Conservation (phyloP, 53 echinoderm and acorn worm species). For the Arbacia lixula region DNA sequence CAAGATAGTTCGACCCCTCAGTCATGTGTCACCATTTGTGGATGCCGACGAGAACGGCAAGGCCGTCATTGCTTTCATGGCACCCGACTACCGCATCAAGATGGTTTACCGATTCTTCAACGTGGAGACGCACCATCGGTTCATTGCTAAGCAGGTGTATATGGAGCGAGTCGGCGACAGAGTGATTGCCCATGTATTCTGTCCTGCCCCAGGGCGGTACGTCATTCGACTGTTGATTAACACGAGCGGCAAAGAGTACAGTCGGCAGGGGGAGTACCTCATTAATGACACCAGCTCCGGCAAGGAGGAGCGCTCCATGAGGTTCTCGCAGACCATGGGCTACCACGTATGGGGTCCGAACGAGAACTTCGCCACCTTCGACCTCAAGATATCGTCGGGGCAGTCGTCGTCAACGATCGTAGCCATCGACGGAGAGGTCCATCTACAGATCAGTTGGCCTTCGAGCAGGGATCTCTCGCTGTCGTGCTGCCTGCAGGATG, state of each 20-base stretch:
- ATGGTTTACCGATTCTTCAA: slow-evolving; percentile 49
- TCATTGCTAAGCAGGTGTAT: slow-evolving; percentile 35
- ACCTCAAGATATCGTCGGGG: slow-evolving; percentile 15
- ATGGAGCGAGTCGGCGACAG: slow-evolving; percentile 42
- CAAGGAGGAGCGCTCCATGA: neutral
- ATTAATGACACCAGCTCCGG: neutral
- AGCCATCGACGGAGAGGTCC: slow-evolving; percentile 40
- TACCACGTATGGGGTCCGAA: slow-evolving; percentile 56
- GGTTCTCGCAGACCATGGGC: slow-evolving; percentile 29
- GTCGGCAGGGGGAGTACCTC: slow-evolving; percentile 35
- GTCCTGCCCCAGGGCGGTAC: slow-evolving; percentile 36
- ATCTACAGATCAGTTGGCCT: slow-evolving; percentile 38
- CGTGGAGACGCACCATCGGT: neutral
- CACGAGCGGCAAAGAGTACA: slow-evolving; percentile 24
- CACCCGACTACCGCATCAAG: slow-evolving; percentile 5
- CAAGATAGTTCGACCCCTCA: neutral
- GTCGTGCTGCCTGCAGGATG: slow-evolving; percentile 44
- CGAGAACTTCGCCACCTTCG: slow-evolving; percentile 25
- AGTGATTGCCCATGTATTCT: slow-evolving; percentile 28
- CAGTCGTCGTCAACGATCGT: slow-evolving; percentile 43
- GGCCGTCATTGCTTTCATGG: slow-evolving; percentile 13
- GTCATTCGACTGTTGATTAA: slow-evolving; percentile 34
- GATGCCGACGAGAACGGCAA: slow-evolving; percentile 41
- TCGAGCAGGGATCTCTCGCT: slow-evolving; percentile 7
- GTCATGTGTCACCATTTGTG: slow-evolving; percentile 9